These are phyloP conservation scores for Heliconius hermathena DNA, from an alignment of 1,140 invertebrate species.

Conservation along the genomic window DNA sequence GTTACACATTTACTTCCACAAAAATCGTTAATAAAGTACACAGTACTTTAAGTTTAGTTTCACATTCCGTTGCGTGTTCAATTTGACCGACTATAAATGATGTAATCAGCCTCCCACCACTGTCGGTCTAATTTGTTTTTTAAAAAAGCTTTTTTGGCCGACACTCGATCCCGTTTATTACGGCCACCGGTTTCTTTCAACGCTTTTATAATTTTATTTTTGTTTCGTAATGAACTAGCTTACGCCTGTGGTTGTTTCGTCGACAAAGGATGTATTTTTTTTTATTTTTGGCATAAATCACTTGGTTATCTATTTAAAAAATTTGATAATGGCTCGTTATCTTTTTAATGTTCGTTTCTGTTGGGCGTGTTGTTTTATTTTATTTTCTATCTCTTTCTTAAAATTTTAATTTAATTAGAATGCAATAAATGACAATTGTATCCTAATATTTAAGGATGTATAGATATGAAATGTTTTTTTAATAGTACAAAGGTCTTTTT, in stretches of 20 bases:
- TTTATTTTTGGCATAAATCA: constrained; percentile 29
- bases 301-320: constrained; percentile 32
- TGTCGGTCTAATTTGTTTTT: constrained; percentile 48
- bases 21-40: background rate
- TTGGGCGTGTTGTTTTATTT: background rate
- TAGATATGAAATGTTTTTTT: too few species aligned
- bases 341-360: constrained; percentile 1
- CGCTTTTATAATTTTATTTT: constrained; percentile 44
- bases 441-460: too few species aligned
- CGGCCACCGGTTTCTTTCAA: constrained; percentile 55
- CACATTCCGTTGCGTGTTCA: constrained; percentile 22
- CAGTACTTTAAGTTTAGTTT: background rate
- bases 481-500: too few species aligned
- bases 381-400: background rate
- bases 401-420: too few species aligned
- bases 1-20: background rate
- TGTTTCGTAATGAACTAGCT: constrained; percentile 44
- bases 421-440: too few species aligned
- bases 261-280: constrained; percentile 21
- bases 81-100: constrained; percentile 39
- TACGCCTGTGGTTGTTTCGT: constrained; percentile 36
- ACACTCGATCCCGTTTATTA: constrained; percentile 62
- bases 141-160: constrained; percentile 42
- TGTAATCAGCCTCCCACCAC: constrained; percentile 46
- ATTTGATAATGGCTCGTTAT: constrained; percentile 34